Base-by-base conservation (phyloP, 2,888 invertebrate genomes). In the Candidula unifasciata region DNA sequence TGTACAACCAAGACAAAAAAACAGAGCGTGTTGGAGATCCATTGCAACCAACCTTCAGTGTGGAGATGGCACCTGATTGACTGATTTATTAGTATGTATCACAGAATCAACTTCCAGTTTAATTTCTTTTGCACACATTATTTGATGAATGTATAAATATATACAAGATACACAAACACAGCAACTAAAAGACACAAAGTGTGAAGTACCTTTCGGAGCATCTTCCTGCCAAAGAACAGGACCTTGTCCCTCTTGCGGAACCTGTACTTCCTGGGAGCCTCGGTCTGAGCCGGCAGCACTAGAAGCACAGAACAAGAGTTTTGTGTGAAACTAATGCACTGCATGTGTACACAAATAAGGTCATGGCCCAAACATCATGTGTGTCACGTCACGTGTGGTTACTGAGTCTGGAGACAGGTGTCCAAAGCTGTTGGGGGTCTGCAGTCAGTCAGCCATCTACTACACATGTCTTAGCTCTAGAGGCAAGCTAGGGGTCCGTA, bases 171-270 rank as follows among this genome's bases (percentile, higher is more conserved):
- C 60, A 24, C 5, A 24, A 24, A 24, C n/a, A 60, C 18, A 5
- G 60, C 21, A 60, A 24, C 5, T n/a, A 5, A n/a, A 24, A 16
- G 10, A 24, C 21, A 21, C 2, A n/a, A 60, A 16, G 3, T 10
- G 1, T 13, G 60, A 3, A 21, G 3, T 54, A 97, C 98, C 95
- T 98, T 98, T 88, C 99, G 95, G 88, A 99, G 94, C 97, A 99
- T 98, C 91, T 98, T 96, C 44, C 97, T 95, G 5, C 98, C 98
- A 94, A 98, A 99, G 95, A 98, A 99, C 78, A 98, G 94, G 93
- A 99, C 97, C 94, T 98, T 99, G 95, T 99, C 99, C 82, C 99
- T 95, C 93, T 99, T 99, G 80, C 99, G 95, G 95, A 98, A 98
- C 69, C 98, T 95, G 77, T 92, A 92, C 80, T 91, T 92, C 37